These are phyloP conservation scores for Nesogale talazaci DNA, from an alignment of 2,113 vertebrate genomes.

Conservation along the genomic window DNA sequence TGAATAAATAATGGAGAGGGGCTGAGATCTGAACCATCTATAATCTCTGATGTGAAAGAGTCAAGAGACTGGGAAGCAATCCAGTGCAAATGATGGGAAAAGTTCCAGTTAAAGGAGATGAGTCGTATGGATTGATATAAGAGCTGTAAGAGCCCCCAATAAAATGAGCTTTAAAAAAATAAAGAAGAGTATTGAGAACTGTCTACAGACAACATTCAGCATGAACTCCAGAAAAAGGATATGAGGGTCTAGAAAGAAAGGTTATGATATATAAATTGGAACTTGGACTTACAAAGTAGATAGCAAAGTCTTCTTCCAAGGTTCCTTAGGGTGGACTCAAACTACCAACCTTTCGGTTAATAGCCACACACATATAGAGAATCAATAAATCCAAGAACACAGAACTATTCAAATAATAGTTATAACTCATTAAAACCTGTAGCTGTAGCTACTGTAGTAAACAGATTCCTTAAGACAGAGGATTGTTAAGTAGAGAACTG, in stretches of 20 bases:
- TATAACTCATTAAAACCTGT: neutral
- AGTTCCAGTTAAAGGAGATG: neutral
- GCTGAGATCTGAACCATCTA: neutral
- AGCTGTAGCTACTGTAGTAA: neutral
- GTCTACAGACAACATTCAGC: neutral
- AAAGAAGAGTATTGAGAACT: neutral
- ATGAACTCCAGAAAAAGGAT: no score
- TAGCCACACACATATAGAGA: neutral
- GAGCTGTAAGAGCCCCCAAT: no score
- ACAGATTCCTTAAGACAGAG: conserved; percentile 8
- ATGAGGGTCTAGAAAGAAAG: neutral
- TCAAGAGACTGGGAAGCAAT: neutral
- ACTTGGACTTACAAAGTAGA: neutral
- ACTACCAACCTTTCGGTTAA: neutral
- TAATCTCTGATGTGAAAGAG: neutral
- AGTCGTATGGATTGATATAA: no score
- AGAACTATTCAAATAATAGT: conserved; percentile 6
- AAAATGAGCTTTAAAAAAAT: no score
- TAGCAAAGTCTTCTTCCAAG: neutral
- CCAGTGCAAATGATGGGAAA: neutral
- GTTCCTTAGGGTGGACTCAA: neutral
- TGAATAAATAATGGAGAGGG: neutral
- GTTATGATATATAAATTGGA: neutral
- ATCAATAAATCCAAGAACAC: conserved; percentile 1
- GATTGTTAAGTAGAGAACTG: neutral